These are phyloP conservation scores for Steinernema hermaphroditum DNA, from an alignment of 2,888 invertebrate genomes.

Conservation along the genomic window DNA sequence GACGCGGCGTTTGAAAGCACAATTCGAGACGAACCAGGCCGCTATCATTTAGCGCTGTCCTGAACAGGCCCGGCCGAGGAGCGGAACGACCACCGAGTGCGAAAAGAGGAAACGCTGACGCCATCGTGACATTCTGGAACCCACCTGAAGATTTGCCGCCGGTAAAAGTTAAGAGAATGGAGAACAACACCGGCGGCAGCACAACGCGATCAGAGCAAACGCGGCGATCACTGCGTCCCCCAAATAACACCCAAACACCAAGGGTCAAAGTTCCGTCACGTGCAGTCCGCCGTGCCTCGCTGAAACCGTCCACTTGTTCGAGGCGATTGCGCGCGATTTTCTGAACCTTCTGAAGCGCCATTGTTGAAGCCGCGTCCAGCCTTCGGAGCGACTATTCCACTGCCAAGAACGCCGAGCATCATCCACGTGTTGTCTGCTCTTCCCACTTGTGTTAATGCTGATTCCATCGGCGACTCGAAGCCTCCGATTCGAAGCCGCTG, in stretches of 20 bases:
- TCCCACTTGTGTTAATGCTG: too few relatives aligned
- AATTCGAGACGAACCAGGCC: background rate
- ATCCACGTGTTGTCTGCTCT: too few relatives aligned
- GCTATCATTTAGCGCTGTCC: background rate
- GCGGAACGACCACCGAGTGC: background rate
- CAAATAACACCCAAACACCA: conserved; percentile 28
- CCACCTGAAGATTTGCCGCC: too few relatives aligned
- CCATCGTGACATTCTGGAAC: too few relatives aligned
- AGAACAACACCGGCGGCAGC: background rate
- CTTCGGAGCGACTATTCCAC: too few relatives aligned
- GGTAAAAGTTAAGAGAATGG: background rate
- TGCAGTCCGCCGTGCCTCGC: background rate
- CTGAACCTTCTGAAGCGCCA: too few relatives aligned
- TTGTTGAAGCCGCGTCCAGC: too few relatives aligned
- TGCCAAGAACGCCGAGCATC: too few relatives aligned
- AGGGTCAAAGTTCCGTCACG: conserved; percentile 24
- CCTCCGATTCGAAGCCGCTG: too few relatives aligned
- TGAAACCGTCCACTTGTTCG: too few relatives aligned
- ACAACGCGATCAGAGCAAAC: background rate
- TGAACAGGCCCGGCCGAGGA: background rate
- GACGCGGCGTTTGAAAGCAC: background rate
- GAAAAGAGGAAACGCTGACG: background rate
- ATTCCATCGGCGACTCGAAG: too few relatives aligned
- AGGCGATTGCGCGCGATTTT: too few relatives aligned
- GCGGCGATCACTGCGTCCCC: background rate